Percentiles rank a stretch among this genome's conserved stretches.
These are phyloP conservation scores for Agrotis clavis DNA, from an alignment of 2,888 invertebrate species.

Conservation along the genomic window DNA sequence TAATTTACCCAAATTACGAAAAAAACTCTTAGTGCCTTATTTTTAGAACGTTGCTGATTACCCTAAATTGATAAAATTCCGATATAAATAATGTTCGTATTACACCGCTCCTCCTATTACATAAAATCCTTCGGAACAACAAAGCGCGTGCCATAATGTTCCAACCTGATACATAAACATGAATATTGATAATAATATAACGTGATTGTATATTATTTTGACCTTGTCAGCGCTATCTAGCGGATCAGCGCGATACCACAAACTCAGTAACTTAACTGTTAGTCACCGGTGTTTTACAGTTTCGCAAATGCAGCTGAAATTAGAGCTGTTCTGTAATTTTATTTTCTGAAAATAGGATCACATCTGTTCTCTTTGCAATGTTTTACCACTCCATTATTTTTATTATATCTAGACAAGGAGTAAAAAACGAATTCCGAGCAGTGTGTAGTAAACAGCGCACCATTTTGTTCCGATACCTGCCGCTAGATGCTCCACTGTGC, in stretches of 20 bases:
- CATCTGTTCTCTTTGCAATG: not conserved
- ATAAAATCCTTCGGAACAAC: slow-evolving; percentile 58
- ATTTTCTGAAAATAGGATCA: not conserved
- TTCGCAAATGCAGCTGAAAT: not conserved
- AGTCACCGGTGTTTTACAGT: slow-evolving; percentile 13
- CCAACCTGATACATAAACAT: slow-evolving; percentile 60
- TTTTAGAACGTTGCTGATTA: slow-evolving; percentile 31
- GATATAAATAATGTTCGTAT: slow-evolving; percentile 45
- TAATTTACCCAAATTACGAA: slow-evolving; percentile 14
- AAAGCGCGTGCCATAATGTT: slow-evolving; percentile 60
- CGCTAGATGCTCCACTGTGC: slow-evolving; percentile 85
- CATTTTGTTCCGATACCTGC: slow-evolving; percentile 72
- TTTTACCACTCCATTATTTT: not conserved
- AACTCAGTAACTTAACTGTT: slow-evolving; percentile 32
- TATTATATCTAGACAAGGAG: slow-evolving; percentile 1
- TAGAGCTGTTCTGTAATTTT: not conserved
- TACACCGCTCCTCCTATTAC: slow-evolving; percentile 51
- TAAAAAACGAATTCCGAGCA: slow-evolving; percentile 27
- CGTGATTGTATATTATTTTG: slow-evolving; percentile 59
- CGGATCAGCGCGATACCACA: slow-evolving; percentile 58
- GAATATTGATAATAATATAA: slow-evolving; percentile 65
- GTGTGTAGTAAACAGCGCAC: slow-evolving; percentile 48
- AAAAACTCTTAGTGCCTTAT: slow-evolving; percentile 18
- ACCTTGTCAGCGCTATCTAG: slow-evolving; percentile 75
- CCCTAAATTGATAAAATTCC: slow-evolving; percentile 32